Evolutionary conservation across 1,140 invertebrate species (phyloP).

Genomic region (Drosophila bifasciata): DNA sequence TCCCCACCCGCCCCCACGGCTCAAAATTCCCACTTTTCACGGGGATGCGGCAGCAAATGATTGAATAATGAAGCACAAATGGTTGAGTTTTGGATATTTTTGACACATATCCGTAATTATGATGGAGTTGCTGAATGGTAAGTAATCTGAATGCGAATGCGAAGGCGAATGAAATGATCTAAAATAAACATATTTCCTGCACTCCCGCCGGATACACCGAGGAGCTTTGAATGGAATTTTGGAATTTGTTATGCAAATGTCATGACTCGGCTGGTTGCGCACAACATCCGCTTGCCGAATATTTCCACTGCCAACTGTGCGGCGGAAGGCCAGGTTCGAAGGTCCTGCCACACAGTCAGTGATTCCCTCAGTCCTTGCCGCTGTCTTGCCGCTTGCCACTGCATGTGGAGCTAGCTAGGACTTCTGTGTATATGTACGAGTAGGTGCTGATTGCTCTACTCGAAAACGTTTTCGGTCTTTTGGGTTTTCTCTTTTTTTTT

Average conservation of each 20-base stretch:
- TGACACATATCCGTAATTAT: constrained; percentile 55
- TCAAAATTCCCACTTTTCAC: constrained; percentile 31
- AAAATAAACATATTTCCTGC: constrained; percentile 68
- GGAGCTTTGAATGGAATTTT: constrained; percentile 14
- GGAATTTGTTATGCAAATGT: constrained; percentile 69
- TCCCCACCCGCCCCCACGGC: too few species aligned
- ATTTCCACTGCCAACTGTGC: constrained; percentile 48
- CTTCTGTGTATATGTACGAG: not conserved
- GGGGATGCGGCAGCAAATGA: constrained; percentile 28
- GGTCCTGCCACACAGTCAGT: constrained; percentile 5
- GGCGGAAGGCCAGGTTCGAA: constrained; percentile 40
- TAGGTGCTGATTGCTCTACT: constrained; percentile 64
- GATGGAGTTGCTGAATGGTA: constrained; percentile 18
- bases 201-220: not conserved
- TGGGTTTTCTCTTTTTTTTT: constrained; percentile 26
- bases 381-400: not conserved
- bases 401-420: too few species aligned
- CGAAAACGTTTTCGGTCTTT: constrained; percentile 47
- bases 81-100: constrained; percentile 35
- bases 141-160: constrained; percentile 1
- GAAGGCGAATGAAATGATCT: constrained; percentile 50
- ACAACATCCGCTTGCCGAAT: constrained; percentile 65
- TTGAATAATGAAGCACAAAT: constrained; percentile 52
- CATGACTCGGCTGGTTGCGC: constrained; percentile 70
- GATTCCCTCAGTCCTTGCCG: constrained; percentile 3